phyloP scores from a whole-genome alignment of 2,797 vertebrate genomes.

The Oreortyx pictus region DNA sequence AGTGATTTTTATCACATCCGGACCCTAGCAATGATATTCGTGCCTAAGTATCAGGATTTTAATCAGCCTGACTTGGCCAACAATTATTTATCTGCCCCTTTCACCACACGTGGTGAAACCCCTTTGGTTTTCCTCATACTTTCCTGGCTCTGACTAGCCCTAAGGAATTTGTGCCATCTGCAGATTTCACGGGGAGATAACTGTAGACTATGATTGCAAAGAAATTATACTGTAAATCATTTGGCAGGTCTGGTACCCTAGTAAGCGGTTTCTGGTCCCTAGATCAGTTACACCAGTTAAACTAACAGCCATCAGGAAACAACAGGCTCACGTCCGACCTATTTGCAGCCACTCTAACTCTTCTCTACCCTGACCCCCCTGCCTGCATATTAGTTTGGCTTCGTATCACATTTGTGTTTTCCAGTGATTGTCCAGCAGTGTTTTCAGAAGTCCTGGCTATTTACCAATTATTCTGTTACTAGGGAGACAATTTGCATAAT shows the following conservation, averaged over 20 bases:
- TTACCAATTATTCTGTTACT: conserved; percentile 2
- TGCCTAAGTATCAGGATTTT: neutral
- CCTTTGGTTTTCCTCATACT: neutral
- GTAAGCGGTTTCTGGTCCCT: neutral
- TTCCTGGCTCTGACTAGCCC: neutral
- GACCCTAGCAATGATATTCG: neutral
- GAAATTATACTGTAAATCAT: neutral
- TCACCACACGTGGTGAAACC: neutral
- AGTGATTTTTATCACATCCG: neutral
- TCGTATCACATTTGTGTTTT: neutral
- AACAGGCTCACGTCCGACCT: neutral
- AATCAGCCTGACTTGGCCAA: neutral
- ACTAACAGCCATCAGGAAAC: neutral
- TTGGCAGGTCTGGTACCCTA: neutral
- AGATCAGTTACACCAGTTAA: neutral
- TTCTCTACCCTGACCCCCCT: neutral
- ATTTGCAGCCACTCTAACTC: neutral
- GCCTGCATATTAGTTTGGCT: neutral
- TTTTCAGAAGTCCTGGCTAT: neutral
- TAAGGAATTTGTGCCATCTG: neutral
- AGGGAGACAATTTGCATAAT: neutral
- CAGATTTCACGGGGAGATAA: neutral
- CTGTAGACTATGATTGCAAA: neutral
- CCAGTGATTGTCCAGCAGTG: neutral
- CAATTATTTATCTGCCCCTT: neutral